Conservation (phyloP, 2,797 vertebrate species). For the Tapera naevia region DNA sequence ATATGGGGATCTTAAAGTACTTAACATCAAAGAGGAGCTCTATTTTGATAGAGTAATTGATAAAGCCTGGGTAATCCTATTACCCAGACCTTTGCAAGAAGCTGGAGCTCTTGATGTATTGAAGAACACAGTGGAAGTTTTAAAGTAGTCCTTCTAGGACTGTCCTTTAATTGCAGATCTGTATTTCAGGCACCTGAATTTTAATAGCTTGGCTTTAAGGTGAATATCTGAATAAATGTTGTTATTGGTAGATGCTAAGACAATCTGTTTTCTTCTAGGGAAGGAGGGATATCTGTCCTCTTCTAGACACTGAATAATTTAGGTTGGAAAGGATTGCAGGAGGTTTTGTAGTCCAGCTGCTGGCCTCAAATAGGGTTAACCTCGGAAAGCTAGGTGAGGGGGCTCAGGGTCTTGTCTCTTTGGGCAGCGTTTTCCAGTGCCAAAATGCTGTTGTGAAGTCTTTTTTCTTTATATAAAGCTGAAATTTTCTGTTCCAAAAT, state of each 20-base stretch:
- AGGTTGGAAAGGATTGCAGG: not conserved
- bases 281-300: not conserved
- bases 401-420: not conserved
- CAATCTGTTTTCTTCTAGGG: not conserved
- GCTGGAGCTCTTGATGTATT: not conserved
- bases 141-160: not conserved
- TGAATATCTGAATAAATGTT: not conserved
- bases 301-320: not conserved
- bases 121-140: not conserved
- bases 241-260: not conserved
- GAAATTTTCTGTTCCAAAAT: not conserved
- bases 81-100: not conserved
- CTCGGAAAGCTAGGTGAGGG: not conserved
- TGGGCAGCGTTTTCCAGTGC: not conserved
- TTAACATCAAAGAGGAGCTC: slow-evolving; percentile 31
- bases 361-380: not conserved
- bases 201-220: not conserved
- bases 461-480: not conserved
- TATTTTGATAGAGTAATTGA: slow-evolving; percentile 37
- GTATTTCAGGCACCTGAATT: not conserved
- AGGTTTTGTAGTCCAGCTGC: not conserved
- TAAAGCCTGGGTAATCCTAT: slow-evolving; percentile 14
- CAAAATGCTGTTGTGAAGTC: not conserved
- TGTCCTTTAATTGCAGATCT: not conserved
- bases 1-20: slow-evolving; percentile 8